Conservation (phyloP, 2,888 invertebrate species). For the Hydrotaea diabolus region DNA sequence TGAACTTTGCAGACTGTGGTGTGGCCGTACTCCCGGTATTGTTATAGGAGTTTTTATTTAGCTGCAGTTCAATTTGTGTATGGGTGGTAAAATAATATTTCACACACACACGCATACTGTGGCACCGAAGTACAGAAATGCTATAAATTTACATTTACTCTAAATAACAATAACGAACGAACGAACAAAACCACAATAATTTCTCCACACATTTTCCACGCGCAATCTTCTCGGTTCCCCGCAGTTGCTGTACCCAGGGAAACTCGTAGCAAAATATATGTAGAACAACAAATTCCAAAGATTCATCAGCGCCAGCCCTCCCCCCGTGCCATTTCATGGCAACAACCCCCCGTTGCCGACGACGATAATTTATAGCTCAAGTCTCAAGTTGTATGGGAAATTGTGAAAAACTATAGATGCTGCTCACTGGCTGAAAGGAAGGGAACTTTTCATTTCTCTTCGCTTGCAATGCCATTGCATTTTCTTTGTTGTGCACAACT, state of each 20-base stretch:
- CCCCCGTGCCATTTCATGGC: neutral
- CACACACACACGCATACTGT: neutral
- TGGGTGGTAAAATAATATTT: constrained; percentile 13
- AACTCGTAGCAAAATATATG: constrained; percentile 11
- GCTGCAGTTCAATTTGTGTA: constrained; percentile 4
- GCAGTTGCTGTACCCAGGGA: neutral
- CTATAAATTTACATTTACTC: constrained; percentile 31
- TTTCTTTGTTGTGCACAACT: neutral
- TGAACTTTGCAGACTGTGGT: constrained; percentile 62
- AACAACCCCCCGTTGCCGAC: neutral
- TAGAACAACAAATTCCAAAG: constrained; percentile 18
- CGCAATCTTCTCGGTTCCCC: neutral
- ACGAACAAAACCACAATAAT: constrained; percentile 60
- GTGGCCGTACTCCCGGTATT: constrained; percentile 12
- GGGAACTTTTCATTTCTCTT: constrained; percentile 11
- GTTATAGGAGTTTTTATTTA: constrained; percentile 19
- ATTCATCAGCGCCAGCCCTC: neutral
- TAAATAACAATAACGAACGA: constrained; percentile 34
- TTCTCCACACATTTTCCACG: constrained; percentile 44
- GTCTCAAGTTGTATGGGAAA: neutral
- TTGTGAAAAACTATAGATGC: neutral
- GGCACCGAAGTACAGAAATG: too few species aligned
- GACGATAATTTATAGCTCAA: constrained; percentile 23
- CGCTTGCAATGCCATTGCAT: neutral
- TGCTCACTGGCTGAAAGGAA: neutral